Percentiles rank a stretch among this genome's conserved stretches.
Conservation (phyloP, 2,113 vertebrate species). For the Columba janthina region DNA sequence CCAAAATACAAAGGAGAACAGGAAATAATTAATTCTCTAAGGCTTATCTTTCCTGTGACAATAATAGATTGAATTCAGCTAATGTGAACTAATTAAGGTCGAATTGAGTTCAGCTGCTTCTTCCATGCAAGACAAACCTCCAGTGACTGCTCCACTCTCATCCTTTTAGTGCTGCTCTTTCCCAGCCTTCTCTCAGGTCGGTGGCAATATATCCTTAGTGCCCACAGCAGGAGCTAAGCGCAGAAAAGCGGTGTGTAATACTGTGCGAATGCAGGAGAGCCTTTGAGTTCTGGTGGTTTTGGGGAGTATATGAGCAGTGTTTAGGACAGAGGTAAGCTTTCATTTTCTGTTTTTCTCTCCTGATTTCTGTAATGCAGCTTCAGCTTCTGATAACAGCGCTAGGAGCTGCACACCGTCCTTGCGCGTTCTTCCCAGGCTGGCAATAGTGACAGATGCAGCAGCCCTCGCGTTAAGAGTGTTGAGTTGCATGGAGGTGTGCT, state of each 20-base stretch:
- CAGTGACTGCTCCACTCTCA: neutral
- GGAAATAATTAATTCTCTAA: neutral
- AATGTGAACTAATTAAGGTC: constrained; percentile 36
- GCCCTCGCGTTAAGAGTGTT: neutral
- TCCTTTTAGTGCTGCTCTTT: neutral
- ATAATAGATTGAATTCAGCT: neutral
- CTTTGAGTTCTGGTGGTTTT: neutral
- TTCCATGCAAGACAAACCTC: neutral
- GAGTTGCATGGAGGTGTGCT: neutral
- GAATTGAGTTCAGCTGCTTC: constrained; percentile 4
- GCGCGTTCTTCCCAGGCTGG: neutral
- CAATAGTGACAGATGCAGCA: neutral
- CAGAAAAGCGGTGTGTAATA: neutral
- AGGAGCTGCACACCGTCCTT: accelerated
- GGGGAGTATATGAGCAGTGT: neutral
- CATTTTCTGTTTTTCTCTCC: neutral
- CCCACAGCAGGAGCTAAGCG: neutral
- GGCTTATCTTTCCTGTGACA: constrained; percentile 9
- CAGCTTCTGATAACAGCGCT: neutral
- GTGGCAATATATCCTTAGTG: neutral
- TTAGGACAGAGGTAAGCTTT: neutral
- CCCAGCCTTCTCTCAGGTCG: accelerated
- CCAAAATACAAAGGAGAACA: neutral
- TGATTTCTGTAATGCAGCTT: neutral
- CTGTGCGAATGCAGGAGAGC: neutral